A percentile compares a stretch with the other conserved stretches of the same genome.
phyloP scores from a whole-genome alignment of 1,140 invertebrate species.

The Heterodera carotae region DNA sequence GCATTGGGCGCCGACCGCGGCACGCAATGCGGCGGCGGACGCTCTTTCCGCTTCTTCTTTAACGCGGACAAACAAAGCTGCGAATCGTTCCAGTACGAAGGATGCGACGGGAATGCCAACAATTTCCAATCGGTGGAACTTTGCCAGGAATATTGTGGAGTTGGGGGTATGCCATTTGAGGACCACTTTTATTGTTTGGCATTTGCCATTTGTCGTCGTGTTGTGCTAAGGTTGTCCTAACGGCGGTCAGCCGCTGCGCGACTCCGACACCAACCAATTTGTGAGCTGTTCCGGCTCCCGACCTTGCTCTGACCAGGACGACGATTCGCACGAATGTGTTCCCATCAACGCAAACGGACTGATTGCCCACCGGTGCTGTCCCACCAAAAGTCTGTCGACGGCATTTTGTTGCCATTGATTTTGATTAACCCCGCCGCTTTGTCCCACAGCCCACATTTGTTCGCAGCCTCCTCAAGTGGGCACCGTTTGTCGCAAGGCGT shows the following conservation, averaged over 20 bases:
- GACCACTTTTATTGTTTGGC: too few relatives aligned
- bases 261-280: constrained; percentile 56
- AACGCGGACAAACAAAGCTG: constrained; percentile 61
- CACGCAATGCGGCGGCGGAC: constrained; percentile 60
- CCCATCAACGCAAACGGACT: constrained; percentile 57
- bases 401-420: constrained; percentile 20
- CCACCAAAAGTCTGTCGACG: constrained; percentile 53
- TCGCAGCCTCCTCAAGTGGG: constrained; percentile 61
- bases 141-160: constrained; percentile 55
- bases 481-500: constrained; percentile 55
- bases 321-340: constrained; percentile 59
- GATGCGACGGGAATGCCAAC: constrained; percentile 50
- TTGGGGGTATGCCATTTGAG: constrained; percentile 36
- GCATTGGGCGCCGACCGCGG: constrained; percentile 60
- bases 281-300: constrained; percentile 47
- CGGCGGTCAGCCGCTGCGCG: constrained; percentile 60
- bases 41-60: constrained; percentile 62
- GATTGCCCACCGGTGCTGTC: constrained; percentile 59
- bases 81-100: constrained; percentile 56
- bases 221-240: constrained; percentile 57
- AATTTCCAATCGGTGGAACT: constrained; percentile 46
- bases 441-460: constrained; percentile 53
- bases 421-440: not conserved
- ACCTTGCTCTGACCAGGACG: constrained; percentile 49
- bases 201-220: constrained; percentile 7